Evolutionary conservation across 1,140 invertebrate genomes (phyloP).

Genomic region (Zaprionus inermis): DNA sequence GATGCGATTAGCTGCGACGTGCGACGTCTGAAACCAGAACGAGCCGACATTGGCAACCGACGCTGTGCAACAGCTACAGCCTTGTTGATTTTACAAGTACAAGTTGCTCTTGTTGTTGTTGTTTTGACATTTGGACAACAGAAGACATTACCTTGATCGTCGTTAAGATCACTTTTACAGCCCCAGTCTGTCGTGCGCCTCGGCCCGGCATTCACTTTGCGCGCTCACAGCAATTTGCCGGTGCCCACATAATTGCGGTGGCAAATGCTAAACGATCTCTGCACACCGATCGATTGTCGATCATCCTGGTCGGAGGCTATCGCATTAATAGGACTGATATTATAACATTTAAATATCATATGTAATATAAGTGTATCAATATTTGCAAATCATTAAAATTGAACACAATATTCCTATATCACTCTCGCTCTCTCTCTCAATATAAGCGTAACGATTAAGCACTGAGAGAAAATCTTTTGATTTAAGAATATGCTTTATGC

Average conservation of each 20-base stretch:
- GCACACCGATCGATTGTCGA: conserved; percentile 2
- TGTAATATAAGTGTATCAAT: background rate
- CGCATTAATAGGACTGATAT: background rate
- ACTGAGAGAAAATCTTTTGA: background rate
- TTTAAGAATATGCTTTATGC: no score
- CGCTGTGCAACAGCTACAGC: conserved; percentile 27
- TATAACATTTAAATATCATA: background rate
- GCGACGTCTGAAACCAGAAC: conserved; percentile 51
- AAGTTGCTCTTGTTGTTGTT: conserved; percentile 48
- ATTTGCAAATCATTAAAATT: background rate
- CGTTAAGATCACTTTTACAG: conserved; percentile 59
- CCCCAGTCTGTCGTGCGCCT: conserved; percentile 2
- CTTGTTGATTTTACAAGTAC: background rate
- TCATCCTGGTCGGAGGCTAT: conserved; percentile 40
- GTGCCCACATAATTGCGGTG: conserved; percentile 58
- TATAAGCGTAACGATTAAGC: no score
- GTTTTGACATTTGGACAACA: conserved; percentile 67
- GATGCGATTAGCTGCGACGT: conserved; percentile 61
- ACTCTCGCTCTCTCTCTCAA: background rate
- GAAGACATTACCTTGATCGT: conserved; percentile 65
- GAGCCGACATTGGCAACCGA: conserved; percentile 2
- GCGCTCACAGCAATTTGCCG: conserved; percentile 36
- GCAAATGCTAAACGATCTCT: conserved; percentile 49
- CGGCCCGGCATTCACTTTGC: conserved; percentile 67
- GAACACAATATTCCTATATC: background rate